Percentiles rank a stretch among this genome's conserved stretches.
phyloP scores from a whole-genome alignment of 2,113 vertebrate species.

The Amphilophus citrinellus region DNA sequence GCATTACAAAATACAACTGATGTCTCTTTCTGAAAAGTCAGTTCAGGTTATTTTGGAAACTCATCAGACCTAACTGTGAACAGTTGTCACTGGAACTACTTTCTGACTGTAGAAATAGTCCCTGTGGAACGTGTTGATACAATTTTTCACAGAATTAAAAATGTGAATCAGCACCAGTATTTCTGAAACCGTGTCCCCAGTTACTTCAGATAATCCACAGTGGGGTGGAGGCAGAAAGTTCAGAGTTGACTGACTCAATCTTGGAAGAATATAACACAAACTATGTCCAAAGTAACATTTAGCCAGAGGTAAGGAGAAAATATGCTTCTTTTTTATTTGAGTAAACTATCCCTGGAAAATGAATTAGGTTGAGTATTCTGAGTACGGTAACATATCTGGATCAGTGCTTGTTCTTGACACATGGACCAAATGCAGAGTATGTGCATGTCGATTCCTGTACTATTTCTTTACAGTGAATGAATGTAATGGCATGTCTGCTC shows the following conservation, averaged over 20 bases:
- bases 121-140: conserved; percentile 6
- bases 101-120: conserved; percentile 10
- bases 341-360: conserved; percentile 5
- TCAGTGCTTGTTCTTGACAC: conserved; percentile 21
- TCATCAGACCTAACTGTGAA: background rate
- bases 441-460: conserved; percentile 12
- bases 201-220: conserved; percentile 21
- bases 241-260: background rate
- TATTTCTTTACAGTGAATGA: background rate
- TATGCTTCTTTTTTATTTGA: background rate
- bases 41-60: background rate
- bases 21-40: conserved; percentile 1
- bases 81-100: conserved; percentile 25
- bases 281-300: background rate
- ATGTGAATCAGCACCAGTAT: conserved; percentile 5
- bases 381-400: conserved; percentile 26
- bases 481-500: conserved; percentile 52
- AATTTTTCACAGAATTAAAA: conserved; percentile 9
- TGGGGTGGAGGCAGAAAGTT: conserved; percentile 8
- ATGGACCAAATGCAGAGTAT: conserved; percentile 29
- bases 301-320: background rate
- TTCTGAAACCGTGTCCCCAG: conserved; percentile 1
- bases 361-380: background rate
- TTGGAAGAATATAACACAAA: conserved; percentile 13
- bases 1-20: background rate